Base-by-base conservation (phyloP, 2,888 invertebrate genomes). In the Rhimphoctona megacephalus region DNA sequence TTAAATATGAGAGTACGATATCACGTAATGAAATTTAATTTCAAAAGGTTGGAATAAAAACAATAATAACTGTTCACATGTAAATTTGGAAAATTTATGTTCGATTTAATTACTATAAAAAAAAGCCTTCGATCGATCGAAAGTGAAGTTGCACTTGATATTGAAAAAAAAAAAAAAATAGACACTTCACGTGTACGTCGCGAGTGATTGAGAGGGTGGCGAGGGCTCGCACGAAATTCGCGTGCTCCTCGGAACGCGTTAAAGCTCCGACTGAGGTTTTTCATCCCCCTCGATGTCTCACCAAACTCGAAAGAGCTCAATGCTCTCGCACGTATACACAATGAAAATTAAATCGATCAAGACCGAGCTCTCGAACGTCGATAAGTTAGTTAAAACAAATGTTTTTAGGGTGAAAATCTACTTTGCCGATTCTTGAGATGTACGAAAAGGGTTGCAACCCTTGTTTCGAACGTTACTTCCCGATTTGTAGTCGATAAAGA, bases 181-280 rank as follows among this genome's bases (percentile, higher is more conserved):
- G 67, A 83, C 73, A 81, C 83, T 90, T 90, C 90, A 89, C 90
- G 89, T 90, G 90, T 85, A 69, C 46, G 82, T 83, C 85, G 85
- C 81, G 81, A 80, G 67, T 85, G 61, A 66, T 81, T 72, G 66
- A 70, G 54, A 86, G 81, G 79, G 19, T 66, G 81, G 69, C 80
- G 64, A 74, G 77, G 83, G 85, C 88, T 89, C 91, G 87, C 89
- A 87, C 89, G 85, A 89, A 81, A 84, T 84, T 86, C 90, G 90
- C 86, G 90, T 91, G 89, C 91, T 90, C 91, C 88, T 90, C 89
- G 90, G 88, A 90, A 89, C 92, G 92, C 93, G 92, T 91, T 90
- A 90, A 91, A 93, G 90, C 92, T 91, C 89, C 91, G 91, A 94
- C 94, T 94, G 93, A 93, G 93, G 92, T 91, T 91, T 93, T 92